Base-by-base conservation (phyloP, 2,113 vertebrate species). In the Cyanocitta stelleri region DNA sequence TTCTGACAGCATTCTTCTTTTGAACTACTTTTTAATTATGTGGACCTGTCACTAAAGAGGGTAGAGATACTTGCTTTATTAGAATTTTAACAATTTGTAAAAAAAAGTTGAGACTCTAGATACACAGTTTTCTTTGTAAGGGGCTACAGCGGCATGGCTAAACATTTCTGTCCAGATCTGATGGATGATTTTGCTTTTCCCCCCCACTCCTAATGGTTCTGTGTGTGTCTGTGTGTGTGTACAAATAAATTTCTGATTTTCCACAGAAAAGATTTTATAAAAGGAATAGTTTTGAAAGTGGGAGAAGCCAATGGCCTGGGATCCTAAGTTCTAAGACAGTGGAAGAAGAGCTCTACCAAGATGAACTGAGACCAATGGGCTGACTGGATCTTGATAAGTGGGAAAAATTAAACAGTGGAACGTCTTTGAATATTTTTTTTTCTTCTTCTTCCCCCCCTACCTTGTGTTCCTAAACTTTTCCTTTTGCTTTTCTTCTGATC, bases 211-310 rank as follows among this genome's bases (percentile, higher is more conserved):
- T 14, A 76, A 44, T 18, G 1, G 7, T 73, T 77, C 13, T 79
- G 0, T 66, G 5, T 49, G 8, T 76, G 12, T 15, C 5, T 54
- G 1, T 26, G 8, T 21, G 7, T 7, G 8, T 49, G 12, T 4
- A 51, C 22, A 72, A 88, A 78, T 58, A 35, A 26, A 43, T 18
- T 7, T 30, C 2, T 37, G 11, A 9, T 44, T 58, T 84, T 87
- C 29, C 20, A 21, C 5, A 43, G 14, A 37, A 39, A 24, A 26
- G 2, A n/a, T 73, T 13, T 59, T 82, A n/a, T 35, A 26, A 32
- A 79, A 63, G 17, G 16, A 46, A 9, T 30, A 12, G 9, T 48
- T 75, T 30, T 51, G 61, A 51, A 87, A 89, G 32, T 43, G 10
- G 13, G 13, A 89, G 64, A 71, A 73, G 9, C 5, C n/a, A 13